A percentile compares a stretch with the other conserved stretches of the same genome.
Evolutionary conservation across 2,888 invertebrate genomes (phyloP).

Genomic region (Deilephila porcellus): DNA sequence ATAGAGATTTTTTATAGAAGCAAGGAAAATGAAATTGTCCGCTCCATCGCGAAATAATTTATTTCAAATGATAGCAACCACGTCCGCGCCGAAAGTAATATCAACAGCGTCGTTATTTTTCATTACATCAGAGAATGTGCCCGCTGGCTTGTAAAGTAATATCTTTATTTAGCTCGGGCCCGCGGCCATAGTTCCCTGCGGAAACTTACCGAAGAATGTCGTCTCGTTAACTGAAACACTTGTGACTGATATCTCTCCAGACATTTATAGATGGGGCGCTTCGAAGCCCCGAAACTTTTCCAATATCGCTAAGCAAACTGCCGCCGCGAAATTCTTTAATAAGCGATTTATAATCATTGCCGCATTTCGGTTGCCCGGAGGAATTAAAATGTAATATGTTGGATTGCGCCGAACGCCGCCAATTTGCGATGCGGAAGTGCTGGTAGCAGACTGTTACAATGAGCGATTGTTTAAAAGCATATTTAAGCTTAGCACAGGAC

Average conservation of each 20-base stretch:
- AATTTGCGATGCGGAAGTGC: slow-evolving; percentile 46
- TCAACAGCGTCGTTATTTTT: slow-evolving; percentile 6
- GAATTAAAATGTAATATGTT: slow-evolving; percentile 64
- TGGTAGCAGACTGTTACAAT: not conserved
- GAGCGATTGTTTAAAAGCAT: not conserved
- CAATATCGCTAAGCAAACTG: slow-evolving; percentile 73
- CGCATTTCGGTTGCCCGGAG: slow-evolving; percentile 44
- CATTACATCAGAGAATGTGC: slow-evolving; percentile 5
- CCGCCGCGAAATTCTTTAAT: slow-evolving; percentile 65
- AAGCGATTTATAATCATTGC: slow-evolving; percentile 79
- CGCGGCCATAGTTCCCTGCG: slow-evolving; percentile 33
- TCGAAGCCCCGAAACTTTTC: slow-evolving; percentile 63
- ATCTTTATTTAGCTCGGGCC: slow-evolving; percentile 13
- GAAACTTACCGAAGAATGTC: slow-evolving; percentile 35
- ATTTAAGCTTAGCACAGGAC: no score
- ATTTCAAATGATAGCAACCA: no score
- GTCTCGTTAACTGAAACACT: slow-evolving; percentile 53
- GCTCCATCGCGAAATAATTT: no score
- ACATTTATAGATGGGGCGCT: slow-evolving; percentile 66
- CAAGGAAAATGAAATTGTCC: no score
- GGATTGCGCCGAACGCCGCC: slow-evolving; percentile 37
- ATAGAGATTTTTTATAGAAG: no score
- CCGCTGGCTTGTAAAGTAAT: slow-evolving; percentile 13
- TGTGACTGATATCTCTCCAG: slow-evolving; percentile 65
- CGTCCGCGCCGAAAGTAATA: not conserved